These are phyloP conservation scores for Pocillopora grandis DNA, from an alignment of 92 coral and sea anemone species.

Conservation along the genomic window DNA sequence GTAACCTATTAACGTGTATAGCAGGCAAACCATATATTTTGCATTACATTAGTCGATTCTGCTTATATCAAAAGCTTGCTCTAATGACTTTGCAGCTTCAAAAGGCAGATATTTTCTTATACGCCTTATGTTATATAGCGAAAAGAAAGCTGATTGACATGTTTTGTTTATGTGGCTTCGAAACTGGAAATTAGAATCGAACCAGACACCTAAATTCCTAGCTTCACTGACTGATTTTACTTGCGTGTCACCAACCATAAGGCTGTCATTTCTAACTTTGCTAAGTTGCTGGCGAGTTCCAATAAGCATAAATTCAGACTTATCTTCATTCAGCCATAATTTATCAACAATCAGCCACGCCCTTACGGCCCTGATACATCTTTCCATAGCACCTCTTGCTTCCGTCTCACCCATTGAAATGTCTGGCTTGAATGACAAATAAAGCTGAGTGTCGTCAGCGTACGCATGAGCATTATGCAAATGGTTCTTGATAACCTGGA, in stretches of 20 bases:
- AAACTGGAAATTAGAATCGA: background rate
- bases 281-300: slow-evolving; percentile 23
- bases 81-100: background rate
- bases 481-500: slow-evolving; percentile 11
- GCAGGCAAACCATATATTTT: background rate
- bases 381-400: background rate
- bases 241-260: background rate
- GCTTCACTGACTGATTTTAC: background rate
- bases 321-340: slow-evolving; percentile 2
- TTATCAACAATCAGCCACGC: slow-evolving; percentile 17
- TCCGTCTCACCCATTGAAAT: no score
- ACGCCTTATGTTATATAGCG: background rate
- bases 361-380: slow-evolving; percentile 4
- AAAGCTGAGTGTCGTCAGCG: background rate
- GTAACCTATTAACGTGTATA: background rate
- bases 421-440: no score
- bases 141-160: background rate
- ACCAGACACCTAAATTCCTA: background rate
- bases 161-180: background rate
- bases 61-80: background rate
- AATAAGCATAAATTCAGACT: slow-evolving; percentile 17
- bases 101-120: background rate
- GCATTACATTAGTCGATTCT: no score
- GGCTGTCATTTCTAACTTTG: background rate
- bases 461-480: slow-evolving; percentile 5